Percentiles rank a stretch among this genome's conserved stretches.
These are phyloP conservation scores for Microplitis manilae DNA, from an alignment of 2,888 invertebrate species.

Conservation along the genomic window DNA sequence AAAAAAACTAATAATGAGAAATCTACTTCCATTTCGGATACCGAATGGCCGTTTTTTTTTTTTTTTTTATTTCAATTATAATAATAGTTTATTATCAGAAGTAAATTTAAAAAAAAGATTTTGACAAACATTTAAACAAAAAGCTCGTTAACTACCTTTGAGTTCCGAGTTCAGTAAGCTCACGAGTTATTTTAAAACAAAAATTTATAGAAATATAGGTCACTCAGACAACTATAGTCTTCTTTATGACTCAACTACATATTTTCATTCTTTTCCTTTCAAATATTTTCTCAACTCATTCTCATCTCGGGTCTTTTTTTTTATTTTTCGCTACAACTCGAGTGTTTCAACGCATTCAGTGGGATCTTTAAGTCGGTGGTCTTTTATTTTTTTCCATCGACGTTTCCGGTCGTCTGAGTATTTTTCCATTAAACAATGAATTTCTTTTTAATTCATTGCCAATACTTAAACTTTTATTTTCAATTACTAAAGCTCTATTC, in stretches of 20 bases:
- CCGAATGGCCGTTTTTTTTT: neutral
- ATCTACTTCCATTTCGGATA: neutral
- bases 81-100: no score
- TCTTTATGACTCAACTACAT: conserved; percentile 7
- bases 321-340: neutral
- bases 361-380: conserved; percentile 6
- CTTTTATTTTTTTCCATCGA: conserved; percentile 4
- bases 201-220: conserved; percentile 69
- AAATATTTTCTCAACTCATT: conserved; percentile 10
- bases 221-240: conserved; percentile 48
- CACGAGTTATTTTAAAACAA: conserved; percentile 63
- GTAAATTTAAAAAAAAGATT: neutral
- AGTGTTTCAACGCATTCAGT: conserved; percentile 2
- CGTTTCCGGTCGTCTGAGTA: conserved; percentile 19
- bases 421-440: neutral
- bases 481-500: no score
- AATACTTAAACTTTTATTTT: conserved; percentile 1
- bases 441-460: conserved; percentile 26
- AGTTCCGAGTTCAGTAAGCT: conserved; percentile 25
- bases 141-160: neutral
- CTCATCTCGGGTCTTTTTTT: neutral
- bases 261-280: conserved; percentile 20
- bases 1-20: no score
- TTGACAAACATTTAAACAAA: conserved; percentile 1
- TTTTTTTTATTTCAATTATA: no score